These are phyloP conservation scores for Prosopocoilus inquinatus DNA, from an alignment of 2,888 invertebrate species.

Conservation along the genomic window DNA sequence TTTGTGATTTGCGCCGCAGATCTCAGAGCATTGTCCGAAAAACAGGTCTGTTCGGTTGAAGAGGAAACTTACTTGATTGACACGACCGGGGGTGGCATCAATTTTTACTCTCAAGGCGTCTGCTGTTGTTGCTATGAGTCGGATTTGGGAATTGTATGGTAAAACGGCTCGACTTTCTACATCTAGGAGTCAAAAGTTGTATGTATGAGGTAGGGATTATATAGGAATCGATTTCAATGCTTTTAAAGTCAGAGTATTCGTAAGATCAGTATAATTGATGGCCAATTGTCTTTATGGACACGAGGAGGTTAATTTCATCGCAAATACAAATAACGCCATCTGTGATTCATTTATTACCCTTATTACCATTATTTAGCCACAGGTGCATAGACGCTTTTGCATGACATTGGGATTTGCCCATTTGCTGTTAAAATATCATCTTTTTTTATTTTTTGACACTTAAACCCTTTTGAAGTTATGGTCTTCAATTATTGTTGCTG, in stretches of 20 bases:
- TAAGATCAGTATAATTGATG: conserved; percentile 63
- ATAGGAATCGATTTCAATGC: conserved; percentile 62
- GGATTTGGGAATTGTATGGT: conserved; percentile 63
- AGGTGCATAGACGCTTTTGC: conserved; percentile 72
- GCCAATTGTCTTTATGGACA: conserved; percentile 62
- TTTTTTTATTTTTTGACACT: too few relatives aligned
- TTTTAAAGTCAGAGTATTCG: conserved; percentile 63
- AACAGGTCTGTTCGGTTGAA: conserved; percentile 61
- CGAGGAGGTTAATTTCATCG: conserved; percentile 59
- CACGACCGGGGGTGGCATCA: too few relatives aligned
- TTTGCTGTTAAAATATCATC: too few relatives aligned
- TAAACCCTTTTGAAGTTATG: too few relatives aligned
- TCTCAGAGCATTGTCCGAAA: too few relatives aligned
- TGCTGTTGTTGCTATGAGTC: conserved; percentile 59
- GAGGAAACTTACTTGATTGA: conserved; percentile 64
- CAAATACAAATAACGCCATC: too few relatives aligned
- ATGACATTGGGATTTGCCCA: too few relatives aligned
- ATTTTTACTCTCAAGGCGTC: conserved; percentile 71
- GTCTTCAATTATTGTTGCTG: conserved; percentile 79
- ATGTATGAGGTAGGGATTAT: too few relatives aligned
- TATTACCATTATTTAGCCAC: conserved; percentile 70
- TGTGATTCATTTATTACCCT: conserved; percentile 71
- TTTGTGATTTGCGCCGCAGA: too few relatives aligned
- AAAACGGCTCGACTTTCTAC: too few relatives aligned
- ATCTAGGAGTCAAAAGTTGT: conserved; percentile 61